Evolutionary conservation across 2,113 vertebrate species (phyloP), one percentile per base, ranked within the genome.

Genomic region (Naja naja): DNA sequence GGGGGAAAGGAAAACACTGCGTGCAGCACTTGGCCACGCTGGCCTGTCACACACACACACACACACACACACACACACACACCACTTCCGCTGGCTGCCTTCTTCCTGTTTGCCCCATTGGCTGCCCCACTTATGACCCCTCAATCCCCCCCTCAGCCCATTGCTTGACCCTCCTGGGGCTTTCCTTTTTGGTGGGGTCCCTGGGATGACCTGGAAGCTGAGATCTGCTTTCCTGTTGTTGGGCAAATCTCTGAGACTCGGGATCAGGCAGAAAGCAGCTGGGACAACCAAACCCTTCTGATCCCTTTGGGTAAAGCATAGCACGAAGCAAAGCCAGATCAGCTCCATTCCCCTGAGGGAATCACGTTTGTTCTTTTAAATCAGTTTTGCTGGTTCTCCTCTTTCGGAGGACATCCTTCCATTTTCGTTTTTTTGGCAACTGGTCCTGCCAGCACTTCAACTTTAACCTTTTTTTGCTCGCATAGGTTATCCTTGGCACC

Each of bases 1-100:
- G 90, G 96, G 95, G 95, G 95, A 96, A 97, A 97, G 93, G 95
- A 96, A 97, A 97, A 97, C 96, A 97, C 94, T 94, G 91, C 91
- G 93, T 43, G 0, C 95, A 94, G 96, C 93, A 52, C 89, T 0
- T 90, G 27, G 96, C 96, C 2, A 0, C 20, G 94, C 94, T 0
- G 53, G 43, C 85, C 89, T 18, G 90, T 55, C 91, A 92, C 47
- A n/a, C n/a, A n/a, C n/a, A n/a, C n/a, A n/a, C 52, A 53, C 53
- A 49, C 49, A 49, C 11, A 53, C 12, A 54, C 53, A 56, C 55
- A 56, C 22, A 58, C 25, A 60, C 23, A 27, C 23, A 27, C 25
- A 10, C 90, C 93, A 89, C 90, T 91, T 85, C 69, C 90, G 69
- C 54, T 25, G 74, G 74, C 92, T 90, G 90, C 60, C 60, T 94